Percentiles rank a stretch among this genome's conserved stretches.
Evolutionary conservation across 2,888 invertebrate species (phyloP).

Genomic region (Nycteola revayana): DNA sequence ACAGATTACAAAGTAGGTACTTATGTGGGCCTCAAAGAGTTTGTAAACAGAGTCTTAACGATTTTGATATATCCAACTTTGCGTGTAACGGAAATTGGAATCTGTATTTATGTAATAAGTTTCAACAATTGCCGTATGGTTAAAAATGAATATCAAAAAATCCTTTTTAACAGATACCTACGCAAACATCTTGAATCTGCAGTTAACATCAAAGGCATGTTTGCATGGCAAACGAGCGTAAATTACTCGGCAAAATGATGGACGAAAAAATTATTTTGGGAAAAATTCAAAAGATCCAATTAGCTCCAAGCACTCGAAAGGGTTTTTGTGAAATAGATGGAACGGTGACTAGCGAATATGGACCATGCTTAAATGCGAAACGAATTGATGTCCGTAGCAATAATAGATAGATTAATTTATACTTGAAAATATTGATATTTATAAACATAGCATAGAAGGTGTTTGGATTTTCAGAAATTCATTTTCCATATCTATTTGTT

Average conservation of each 20-base stretch:
- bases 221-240: conserved; percentile 49
- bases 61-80: no score
- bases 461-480: no score
- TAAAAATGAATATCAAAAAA: conserved; percentile 2
- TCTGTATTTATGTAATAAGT: no score
- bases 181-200: conserved; percentile 18
- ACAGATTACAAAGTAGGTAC: no score
- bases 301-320: conserved; percentile 60
- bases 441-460: no score
- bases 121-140: no score
- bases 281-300: conserved; percentile 69
- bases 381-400: conserved; percentile 46
- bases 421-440: no score
- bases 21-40: no score
- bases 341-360: conserved; percentile 61
- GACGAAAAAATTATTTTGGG: conserved; percentile 60
- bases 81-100: no score
- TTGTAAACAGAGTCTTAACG: no score
- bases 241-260: conserved; percentile 47
- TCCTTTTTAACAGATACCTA: conserved; percentile 6
- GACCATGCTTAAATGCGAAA: conserved; percentile 53
- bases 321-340: conserved; percentile 53
- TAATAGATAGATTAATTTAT: conserved; percentile 54
- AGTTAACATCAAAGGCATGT: conserved; percentile 44
- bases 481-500: no score